These are phyloP conservation scores for Pseudococcus viburni DNA, from an alignment of 2,888 invertebrate species.

Conservation along the genomic window DNA sequence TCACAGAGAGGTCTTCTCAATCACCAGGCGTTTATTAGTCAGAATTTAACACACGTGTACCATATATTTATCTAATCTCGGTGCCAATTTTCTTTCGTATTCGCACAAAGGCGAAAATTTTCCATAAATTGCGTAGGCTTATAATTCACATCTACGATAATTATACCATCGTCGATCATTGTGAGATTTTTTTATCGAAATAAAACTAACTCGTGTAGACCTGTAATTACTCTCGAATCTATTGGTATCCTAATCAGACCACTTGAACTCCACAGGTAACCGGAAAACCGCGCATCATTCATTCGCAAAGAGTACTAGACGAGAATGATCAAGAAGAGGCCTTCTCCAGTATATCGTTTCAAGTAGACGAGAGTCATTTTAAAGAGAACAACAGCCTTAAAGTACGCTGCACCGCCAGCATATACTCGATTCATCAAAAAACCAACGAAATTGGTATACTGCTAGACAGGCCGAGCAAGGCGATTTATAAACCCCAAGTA, in stretches of 20 bases:
- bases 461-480: conserved; percentile 72
- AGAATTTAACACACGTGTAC: not conserved
- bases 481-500: conserved; percentile 40
- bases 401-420: conserved; percentile 78
- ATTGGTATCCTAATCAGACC: not conserved
- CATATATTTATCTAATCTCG: not conserved
- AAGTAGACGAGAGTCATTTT: conserved; percentile 48
- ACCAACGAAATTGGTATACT: conserved; percentile 79
- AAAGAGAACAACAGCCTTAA: conserved; percentile 69
- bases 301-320: conserved; percentile 42
- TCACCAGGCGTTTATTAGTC: too few relatives aligned
- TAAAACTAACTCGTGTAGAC: not conserved
- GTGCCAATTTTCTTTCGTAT: not conserved
- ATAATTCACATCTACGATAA: not conserved
- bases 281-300: conserved; percentile 27
- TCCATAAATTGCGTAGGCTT: not conserved
- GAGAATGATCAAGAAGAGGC: conserved; percentile 58
- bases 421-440: conserved; percentile 79
- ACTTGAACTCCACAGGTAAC: conserved; percentile 40
- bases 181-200: not conserved
- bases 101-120: not conserved
- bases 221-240: not conserved
- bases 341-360: conserved; percentile 34
- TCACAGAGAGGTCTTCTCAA: too few relatives aligned
- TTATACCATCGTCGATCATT: not conserved